These are phyloP conservation scores for Uloborus plumipes DNA, from an alignment of 2,888 invertebrate species.

Conservation along the genomic window DNA sequence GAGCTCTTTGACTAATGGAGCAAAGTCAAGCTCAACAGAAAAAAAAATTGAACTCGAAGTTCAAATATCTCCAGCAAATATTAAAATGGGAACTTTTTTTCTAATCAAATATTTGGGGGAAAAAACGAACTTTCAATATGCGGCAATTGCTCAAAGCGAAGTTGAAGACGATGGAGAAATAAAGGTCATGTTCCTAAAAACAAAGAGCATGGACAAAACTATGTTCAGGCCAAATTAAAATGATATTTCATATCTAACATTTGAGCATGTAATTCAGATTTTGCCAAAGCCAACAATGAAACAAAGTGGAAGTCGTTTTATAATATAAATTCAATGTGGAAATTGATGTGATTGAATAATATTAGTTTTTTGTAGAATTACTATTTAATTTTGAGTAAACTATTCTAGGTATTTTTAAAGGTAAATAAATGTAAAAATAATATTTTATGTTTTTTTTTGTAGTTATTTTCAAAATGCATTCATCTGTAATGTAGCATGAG, in stretches of 20 bases:
- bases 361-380: neutral
- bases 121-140: slow-evolving; percentile 8
- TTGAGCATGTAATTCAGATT: no score
- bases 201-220: neutral
- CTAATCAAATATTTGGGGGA: slow-evolving; percentile 8
- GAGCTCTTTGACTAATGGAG: no score
- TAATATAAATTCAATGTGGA: slow-evolving; percentile 12
- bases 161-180: no score
- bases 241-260: slow-evolving; percentile 11
- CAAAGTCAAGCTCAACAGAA: no score
- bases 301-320: slow-evolving; percentile 8
- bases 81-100: slow-evolving; percentile 14
- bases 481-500: neutral
- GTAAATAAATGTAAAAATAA: no score
- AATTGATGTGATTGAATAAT: slow-evolving; percentile 13
- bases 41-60: no score
- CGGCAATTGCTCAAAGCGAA: no score
- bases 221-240: neutral
- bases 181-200: slow-evolving; percentile 11
- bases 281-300: slow-evolving; percentile 5
- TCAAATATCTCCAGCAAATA: neutral
- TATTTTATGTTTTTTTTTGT: neutral
- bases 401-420: no score
- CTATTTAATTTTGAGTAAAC: neutral
- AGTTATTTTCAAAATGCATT: slow-evolving; percentile 2